Base-by-base conservation (phyloP, 1,140 invertebrate species). In the Lithobius niger region DNA sequence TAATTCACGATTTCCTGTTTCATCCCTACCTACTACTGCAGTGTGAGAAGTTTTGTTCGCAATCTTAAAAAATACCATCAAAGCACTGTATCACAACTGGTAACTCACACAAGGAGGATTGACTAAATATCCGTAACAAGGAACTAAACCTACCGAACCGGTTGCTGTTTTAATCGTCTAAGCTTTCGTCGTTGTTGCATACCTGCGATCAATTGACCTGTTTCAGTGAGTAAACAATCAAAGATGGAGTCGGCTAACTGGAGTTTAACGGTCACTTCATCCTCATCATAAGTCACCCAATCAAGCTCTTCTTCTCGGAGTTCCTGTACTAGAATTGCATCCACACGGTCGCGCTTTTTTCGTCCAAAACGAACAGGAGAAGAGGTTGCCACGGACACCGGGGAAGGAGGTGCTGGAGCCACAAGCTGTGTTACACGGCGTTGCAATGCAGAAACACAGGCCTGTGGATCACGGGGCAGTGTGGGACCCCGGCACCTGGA, bases 201-300 rank as follows among this genome's bases (percentile, higher is more conserved):
- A 58, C 62, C 58, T 67, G 69, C n/a, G 69, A 69, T 50, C 15
- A 72, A 64, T 52, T 62, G 66, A 3, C 74, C 73, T 18, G 82
- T 82, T 60, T 85, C 82, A 31, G 71, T 66, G 10, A 85, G 58
- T 19, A 85, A 66, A 25, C 72, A 71, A 55, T 82, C 76, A 43
- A 83, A 68, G 62, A 85, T 77, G 43, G 76, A 73, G 55, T 77
- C 72, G 0, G 80, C 78, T 3, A 84, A 67, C 57, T 80, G 75
- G 62, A 82, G 77, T 65, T 84, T 85, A 2, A 85, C 77, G 10
- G 76, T 72, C 1, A 79, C 64, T 64, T 84, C 82, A 63, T 84
- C 82, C 21, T 77, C 71, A 62, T 82, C 78, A 63, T 82, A 85
- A 62, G 82, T 80, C 0, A 80, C 78, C 82, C 83, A 86, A 48